Conservation (phyloP, 1,140 invertebrate species). For the Drosophila yakuba region DNA sequence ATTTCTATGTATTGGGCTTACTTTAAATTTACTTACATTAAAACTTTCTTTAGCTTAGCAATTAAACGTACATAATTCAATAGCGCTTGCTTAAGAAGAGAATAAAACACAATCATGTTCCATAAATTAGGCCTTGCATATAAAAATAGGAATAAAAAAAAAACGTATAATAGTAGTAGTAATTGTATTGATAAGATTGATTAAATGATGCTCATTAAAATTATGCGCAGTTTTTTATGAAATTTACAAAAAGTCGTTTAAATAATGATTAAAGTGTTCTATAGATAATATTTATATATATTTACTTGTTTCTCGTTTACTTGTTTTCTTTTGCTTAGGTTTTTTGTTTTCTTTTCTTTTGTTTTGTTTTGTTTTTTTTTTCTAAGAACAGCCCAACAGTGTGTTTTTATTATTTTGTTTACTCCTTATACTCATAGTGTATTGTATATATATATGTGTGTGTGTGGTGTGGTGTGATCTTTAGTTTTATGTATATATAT, state of each 20-base stretch:
- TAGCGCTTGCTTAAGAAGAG: constrained; percentile 26
- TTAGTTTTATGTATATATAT: constrained; percentile 7
- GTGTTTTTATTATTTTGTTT: constrained; percentile 47
- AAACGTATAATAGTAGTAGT: constrained; percentile 17
- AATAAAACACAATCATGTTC: constrained; percentile 49
- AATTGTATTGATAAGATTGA: constrained; percentile 30
- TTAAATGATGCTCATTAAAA: constrained; percentile 48
- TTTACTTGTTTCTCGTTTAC: constrained; percentile 37
- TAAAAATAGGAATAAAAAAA: constrained; percentile 57
- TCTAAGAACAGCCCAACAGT: constrained; percentile 82
- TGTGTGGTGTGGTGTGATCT: constrained; percentile 22
- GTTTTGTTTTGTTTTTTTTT: constrained; percentile 49
- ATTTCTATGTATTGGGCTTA: constrained; percentile 27
- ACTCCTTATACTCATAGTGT: constrained; percentile 41
- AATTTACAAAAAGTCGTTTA: constrained; percentile 73
- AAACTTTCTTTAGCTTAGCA: constrained; percentile 23
- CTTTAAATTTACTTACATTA: constrained; percentile 36
- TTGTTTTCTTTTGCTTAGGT: constrained; percentile 19
- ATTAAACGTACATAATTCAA: constrained; percentile 40
- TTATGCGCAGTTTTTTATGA: constrained; percentile 59
- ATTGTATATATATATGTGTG: constrained; percentile 23
- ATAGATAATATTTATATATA: constrained; percentile 51
- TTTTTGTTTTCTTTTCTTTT: constrained; percentile 10
- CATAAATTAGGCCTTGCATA: constrained; percentile 63
- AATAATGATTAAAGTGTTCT: constrained; percentile 46